phyloP scores from a whole-genome alignment of 1,140 invertebrate genomes.

The Argopecten irradians region DNA sequence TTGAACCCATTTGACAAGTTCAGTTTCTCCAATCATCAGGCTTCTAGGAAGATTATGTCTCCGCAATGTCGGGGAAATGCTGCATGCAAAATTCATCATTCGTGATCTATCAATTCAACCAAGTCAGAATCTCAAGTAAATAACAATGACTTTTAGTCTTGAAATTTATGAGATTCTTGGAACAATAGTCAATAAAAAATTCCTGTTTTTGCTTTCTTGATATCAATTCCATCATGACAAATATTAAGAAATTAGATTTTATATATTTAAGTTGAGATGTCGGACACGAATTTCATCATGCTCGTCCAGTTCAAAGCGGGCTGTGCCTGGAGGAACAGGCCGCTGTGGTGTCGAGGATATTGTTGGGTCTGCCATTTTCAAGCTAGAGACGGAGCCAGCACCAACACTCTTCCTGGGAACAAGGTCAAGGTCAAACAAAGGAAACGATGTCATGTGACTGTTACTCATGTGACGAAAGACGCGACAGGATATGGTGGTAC shows the following conservation, averaged over 20 bases:
- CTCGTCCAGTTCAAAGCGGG: slow-evolving; percentile 68
- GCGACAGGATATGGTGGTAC: not conserved
- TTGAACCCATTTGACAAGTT: too few species aligned
- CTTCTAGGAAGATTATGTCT: too few species aligned
- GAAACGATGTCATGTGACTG: not conserved
- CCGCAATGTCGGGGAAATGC: too few species aligned
- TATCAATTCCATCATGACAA: not conserved
- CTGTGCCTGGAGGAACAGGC: slow-evolving; percentile 40
- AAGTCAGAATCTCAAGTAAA: too few species aligned
- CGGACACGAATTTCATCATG: slow-evolving; percentile 68
- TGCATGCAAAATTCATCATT: too few species aligned
- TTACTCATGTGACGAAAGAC: not conserved
- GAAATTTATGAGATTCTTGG: not conserved
- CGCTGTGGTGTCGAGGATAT: slow-evolving; percentile 54
- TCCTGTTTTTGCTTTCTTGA: not conserved
- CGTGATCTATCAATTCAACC: too few species aligned
- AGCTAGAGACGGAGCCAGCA: slow-evolving; percentile 24
- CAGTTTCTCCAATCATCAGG: too few species aligned
- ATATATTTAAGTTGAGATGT: slow-evolving; percentile 43
- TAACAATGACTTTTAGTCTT: too few species aligned
- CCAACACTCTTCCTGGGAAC: not conserved
- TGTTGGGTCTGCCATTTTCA: slow-evolving; percentile 23
- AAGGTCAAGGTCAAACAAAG: slow-evolving; percentile 26
- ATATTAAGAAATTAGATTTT: not conserved
- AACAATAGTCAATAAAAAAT: not conserved